Conservation (phyloP, 2,888 invertebrate genomes). For the Amphipyra tragopoginis region DNA sequence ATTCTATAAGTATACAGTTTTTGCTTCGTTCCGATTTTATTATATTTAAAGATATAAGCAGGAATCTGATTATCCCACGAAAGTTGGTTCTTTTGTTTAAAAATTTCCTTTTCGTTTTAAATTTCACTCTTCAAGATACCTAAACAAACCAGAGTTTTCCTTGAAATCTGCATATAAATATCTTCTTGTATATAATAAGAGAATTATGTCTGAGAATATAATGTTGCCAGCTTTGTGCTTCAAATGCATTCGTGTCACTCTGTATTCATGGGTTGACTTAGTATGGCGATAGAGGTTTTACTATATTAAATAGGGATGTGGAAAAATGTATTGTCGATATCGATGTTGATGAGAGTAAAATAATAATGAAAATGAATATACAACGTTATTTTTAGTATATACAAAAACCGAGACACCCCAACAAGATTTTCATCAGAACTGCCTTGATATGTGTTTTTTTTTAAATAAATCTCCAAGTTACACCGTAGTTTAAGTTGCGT, state of each 20-base stretch:
- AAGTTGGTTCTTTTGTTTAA: not conserved
- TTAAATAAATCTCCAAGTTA: no score
- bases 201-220: slow-evolving; percentile 48
- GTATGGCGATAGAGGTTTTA: slow-evolving; percentile 55
- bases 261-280: slow-evolving; percentile 66
- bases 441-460: no score
- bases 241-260: slow-evolving; percentile 59
- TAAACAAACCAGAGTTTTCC: slow-evolving; percentile 13
- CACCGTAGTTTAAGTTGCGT: no score
- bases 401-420: no score
- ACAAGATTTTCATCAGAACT: no score
- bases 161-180: slow-evolving; percentile 47
- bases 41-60: no score
- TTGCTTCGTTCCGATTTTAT: no score
- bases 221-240: slow-evolving; percentile 42
- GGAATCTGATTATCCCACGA: not conserved
- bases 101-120: slow-evolving; percentile 14
- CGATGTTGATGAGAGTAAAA: slow-evolving; percentile 18
- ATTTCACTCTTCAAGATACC: slow-evolving; percentile 16
- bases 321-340: slow-evolving; percentile 23
- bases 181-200: slow-evolving; percentile 38
- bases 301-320: slow-evolving; percentile 60
- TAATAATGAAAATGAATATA: no score
- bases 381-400: no score
- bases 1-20: no score